Percentiles rank a stretch among this genome's conserved stretches.
Conservation (phyloP, 2,113 vertebrate genomes). For the Triplophysa siluroides region DNA sequence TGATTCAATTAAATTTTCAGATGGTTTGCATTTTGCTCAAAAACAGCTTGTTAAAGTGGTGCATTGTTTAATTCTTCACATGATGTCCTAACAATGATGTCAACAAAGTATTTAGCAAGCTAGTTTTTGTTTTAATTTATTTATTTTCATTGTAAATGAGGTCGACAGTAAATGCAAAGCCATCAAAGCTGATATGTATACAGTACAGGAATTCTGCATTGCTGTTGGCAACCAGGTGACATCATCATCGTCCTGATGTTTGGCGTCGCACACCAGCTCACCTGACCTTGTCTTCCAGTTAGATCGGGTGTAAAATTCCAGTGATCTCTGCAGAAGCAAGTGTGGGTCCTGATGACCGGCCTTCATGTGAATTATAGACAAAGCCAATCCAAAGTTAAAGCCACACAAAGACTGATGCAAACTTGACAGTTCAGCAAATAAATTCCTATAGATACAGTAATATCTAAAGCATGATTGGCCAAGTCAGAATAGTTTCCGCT, state of each 20-base stretch:
- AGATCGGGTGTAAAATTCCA: constrained; percentile 22
- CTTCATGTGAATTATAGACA: no score
- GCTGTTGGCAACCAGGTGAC: not conserved
- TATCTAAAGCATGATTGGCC: no score
- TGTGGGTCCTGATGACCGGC: not conserved
- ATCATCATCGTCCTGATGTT: not conserved
- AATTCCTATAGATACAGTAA: no score
- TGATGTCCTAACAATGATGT: constrained; percentile 19
- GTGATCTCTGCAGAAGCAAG: constrained; percentile 42
- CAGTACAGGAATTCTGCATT: not conserved
- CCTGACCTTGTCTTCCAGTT: not conserved
- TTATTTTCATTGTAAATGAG: constrained; percentile 27
- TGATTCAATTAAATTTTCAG: constrained; percentile 8
- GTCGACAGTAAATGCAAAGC: constrained; percentile 2
- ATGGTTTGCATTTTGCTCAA: constrained; percentile 18
- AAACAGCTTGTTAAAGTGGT: constrained; percentile 4
- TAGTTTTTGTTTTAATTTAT: not conserved
- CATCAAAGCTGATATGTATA: not conserved
- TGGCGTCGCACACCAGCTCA: not conserved
- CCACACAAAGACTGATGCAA: no score
- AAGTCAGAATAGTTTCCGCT: no score
- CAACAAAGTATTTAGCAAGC: constrained; percentile 7
- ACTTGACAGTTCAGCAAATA: no score
- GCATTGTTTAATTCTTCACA: not conserved
- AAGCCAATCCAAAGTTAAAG: no score